These are phyloP conservation scores for Bombus terrestris DNA, from an alignment of 1,140 invertebrate species.

Conservation along the genomic window DNA sequence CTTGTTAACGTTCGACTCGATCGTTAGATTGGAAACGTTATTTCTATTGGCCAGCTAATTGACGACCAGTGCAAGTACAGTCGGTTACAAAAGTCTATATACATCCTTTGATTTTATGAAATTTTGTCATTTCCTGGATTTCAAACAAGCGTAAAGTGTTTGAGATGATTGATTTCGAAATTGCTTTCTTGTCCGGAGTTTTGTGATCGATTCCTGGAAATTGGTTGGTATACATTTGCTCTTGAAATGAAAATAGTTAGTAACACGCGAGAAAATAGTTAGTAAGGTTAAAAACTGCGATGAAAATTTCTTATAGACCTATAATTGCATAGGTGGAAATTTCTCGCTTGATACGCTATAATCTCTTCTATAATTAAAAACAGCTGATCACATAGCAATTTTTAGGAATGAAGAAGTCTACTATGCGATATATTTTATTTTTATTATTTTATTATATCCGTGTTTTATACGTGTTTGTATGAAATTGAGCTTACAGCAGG, in stretches of 20 bases:
- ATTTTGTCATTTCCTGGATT: not conserved
- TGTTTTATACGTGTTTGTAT: not conserved
- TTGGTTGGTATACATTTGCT: not conserved
- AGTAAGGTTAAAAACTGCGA: not conserved
- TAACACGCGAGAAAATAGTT: not conserved
- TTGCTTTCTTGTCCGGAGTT: not conserved
- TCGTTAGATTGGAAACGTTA: not conserved
- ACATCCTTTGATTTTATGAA: too few species aligned
- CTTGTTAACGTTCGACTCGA: not conserved
- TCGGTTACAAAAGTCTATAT: too few species aligned
- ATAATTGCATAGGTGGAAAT: not conserved
- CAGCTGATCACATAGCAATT: not conserved
- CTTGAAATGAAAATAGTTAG: not conserved
- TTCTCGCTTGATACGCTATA: not conserved
- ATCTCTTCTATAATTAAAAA: not conserved
- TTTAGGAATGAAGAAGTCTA: not conserved
- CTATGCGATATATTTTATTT: not conserved
- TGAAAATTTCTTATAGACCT: not conserved
- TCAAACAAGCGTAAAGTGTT: not conserved
- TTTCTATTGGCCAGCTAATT: not conserved
- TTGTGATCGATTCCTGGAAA: not conserved
- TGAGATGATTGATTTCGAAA: not conserved
- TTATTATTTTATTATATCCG: not conserved
- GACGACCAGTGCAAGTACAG: not conserved
- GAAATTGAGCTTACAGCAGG: not conserved